phyloP scores from a whole-genome alignment of 2,113 vertebrate species.

The Ailuropoda melanoleuca region DNA sequence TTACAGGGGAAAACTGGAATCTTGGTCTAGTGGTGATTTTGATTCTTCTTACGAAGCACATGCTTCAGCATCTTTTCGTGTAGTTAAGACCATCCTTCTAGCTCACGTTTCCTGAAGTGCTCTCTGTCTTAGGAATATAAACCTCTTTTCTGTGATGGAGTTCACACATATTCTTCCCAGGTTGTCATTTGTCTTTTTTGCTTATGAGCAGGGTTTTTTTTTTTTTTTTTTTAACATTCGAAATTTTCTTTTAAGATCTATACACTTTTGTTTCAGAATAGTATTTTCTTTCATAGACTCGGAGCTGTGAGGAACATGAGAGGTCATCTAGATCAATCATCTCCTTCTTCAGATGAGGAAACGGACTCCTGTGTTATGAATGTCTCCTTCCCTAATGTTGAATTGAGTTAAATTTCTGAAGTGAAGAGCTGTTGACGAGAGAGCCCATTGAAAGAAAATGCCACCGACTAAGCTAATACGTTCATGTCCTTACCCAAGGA shows the following conservation, averaged over 20 bases:
- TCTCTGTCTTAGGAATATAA: not conserved
- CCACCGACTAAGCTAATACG: not conserved
- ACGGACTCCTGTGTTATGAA: not conserved
- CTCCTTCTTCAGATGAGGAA: slow-evolving; percentile 16
- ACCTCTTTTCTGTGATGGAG: not conserved
- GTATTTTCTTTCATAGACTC: slow-evolving; percentile 4
- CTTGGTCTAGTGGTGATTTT: not conserved
- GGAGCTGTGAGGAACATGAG: not conserved
- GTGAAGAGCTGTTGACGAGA: not conserved
- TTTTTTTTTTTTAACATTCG: not conserved
- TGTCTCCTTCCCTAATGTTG: not conserved
- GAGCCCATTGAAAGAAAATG: not conserved
- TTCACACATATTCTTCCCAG: not conserved
- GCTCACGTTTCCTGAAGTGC: not conserved
- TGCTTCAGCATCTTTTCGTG: not conserved
- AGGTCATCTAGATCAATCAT: not conserved
- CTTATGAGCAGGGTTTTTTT: not conserved
- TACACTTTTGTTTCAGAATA: not conserved
- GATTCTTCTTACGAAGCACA: not conserved
- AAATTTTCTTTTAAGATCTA: not conserved
- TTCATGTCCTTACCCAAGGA: not conserved
- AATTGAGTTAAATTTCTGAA: slow-evolving; percentile 46
- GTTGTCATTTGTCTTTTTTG: not conserved
- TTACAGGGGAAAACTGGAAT: not conserved
- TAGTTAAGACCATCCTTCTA: not conserved